phyloP scores from a whole-genome alignment of 2,888 invertebrate genomes.

The Lingula anatina region DNA sequence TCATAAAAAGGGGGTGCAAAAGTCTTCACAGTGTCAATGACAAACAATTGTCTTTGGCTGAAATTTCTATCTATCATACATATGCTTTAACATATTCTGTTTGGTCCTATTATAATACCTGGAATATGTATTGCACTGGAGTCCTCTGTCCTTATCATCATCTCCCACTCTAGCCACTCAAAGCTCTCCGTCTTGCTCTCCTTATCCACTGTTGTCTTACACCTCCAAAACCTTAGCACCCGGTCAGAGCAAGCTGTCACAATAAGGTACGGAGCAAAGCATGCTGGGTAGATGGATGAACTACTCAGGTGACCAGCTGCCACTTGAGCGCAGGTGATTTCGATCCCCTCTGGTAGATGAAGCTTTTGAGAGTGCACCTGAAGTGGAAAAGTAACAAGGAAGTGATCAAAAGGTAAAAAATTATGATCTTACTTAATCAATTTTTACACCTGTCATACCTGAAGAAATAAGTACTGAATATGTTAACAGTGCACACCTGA shows the following conservation, averaged over 20 bases:
- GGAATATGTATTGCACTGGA: constrained; percentile 62
- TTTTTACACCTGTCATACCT: not conserved
- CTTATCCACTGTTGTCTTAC: constrained; percentile 18
- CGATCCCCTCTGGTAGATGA: constrained; percentile 82
- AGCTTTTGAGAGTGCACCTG: constrained; percentile 86
- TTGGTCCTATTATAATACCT: too few relatives aligned
- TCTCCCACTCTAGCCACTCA: constrained; percentile 84
- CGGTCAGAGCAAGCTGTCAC: constrained; percentile 95
- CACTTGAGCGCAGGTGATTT: constrained; percentile 87
- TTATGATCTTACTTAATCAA: not conserved
- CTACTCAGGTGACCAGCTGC: constrained; percentile 96
- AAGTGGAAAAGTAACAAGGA: not conserved
- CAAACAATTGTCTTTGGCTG: too few relatives aligned
- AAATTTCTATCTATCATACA: too few relatives aligned
- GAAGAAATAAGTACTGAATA: not conserved
- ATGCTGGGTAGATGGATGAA: constrained; percentile 97
- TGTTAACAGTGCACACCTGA: too few relatives aligned
- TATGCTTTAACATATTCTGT: too few relatives aligned
- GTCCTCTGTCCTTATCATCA: constrained; percentile 64
- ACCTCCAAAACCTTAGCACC: constrained; percentile 59
- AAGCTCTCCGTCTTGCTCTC: constrained; percentile 51
- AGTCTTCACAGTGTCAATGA: too few relatives aligned
- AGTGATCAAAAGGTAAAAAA: too few relatives aligned
- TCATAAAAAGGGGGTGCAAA: too few relatives aligned
- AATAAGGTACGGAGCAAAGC: constrained; percentile 92